These are phyloP conservation scores for Siniperca chuatsi DNA, from an alignment of 2,113 vertebrate genomes.

Conservation along the genomic window DNA sequence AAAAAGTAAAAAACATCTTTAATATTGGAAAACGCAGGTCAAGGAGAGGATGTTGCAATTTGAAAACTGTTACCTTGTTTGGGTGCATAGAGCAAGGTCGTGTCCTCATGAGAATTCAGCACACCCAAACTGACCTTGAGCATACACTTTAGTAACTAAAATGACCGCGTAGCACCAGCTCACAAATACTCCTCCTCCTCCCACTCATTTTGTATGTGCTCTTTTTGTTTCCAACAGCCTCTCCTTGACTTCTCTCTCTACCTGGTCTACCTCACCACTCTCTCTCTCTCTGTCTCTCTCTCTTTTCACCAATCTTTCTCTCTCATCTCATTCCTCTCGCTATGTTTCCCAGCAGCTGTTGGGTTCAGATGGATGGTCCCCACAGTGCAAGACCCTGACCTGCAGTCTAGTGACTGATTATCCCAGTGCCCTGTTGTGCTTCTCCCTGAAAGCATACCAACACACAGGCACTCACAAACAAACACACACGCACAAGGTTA, in stretches of 20 bases:
- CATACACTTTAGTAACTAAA: conserved; percentile 40
- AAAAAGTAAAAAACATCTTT: not conserved
- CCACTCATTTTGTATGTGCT: conserved; percentile 17
- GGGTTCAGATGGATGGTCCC: conserved; percentile 80
- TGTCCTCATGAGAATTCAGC: conserved; percentile 51
- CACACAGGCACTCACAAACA: conserved; percentile 28
- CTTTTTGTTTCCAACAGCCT: conserved; percentile 51
- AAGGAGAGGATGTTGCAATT: conserved; percentile 43
- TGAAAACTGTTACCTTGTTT: conserved; percentile 36
- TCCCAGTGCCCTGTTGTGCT: conserved; percentile 67
- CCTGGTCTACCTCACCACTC: conserved; percentile 36
- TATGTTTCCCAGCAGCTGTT: conserved; percentile 76
- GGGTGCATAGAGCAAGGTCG: conserved; percentile 51
- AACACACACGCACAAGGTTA: conserved; percentile 60
- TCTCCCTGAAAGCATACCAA: conserved; percentile 59
- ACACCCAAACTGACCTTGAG: conserved; percentile 57
- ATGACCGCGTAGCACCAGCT: conserved; percentile 25
- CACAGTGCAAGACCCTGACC: conserved; percentile 77
- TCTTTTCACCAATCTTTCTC: conserved; percentile 31
- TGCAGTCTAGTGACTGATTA: conserved; percentile 81
- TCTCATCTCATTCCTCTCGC: conserved; percentile 56
- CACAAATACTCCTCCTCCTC: conserved; percentile 40
- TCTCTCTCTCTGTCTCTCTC: not conserved
- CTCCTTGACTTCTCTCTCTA: conserved; percentile 68
- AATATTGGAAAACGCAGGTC: conserved; percentile 24